Evolutionary conservation across 2,797 vertebrate species (phyloP), one percentile per base, ranked within the genome.

Genomic region (Aselliscus stoliczkanus): DNA sequence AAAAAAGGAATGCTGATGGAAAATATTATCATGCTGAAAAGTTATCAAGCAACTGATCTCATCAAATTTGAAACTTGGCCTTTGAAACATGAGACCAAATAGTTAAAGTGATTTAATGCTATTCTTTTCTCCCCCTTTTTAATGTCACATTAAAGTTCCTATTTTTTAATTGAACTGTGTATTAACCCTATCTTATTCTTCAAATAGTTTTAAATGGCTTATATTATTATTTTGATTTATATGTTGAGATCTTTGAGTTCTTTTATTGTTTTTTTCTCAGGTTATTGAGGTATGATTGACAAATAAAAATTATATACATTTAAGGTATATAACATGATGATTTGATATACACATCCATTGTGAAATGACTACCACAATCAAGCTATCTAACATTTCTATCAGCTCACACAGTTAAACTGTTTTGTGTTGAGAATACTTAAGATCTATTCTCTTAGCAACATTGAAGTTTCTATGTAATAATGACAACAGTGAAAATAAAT

Each of bases 1-100:
- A 15, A 94, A 88, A 37, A 64, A 37, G 69, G n/a, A 87, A 84
- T 96, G 70, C 20, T 90, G 21, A 93, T 93, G 69, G 62, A 47
- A 94, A 92, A 77, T 75, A 95, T 25, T 76, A 87, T 11, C 67
- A 79, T 67, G 92, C 37, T 92, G 73, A 96, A 88, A 94, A 90
- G 69, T 85, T 93, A 64, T 42, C 92, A 95, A 90, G 76, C 80
- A 96, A 96, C 31, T 93, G 44, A 79, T 93, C 17, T 88, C 82
- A 93, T 77, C 37, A 85, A 56, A 58, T 85, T 76, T 90, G 44
- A 96, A 86, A 52, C 70, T 92, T n/a, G 91, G 67, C 65, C 44
- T 97, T 90, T 95, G 91, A 95, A 91, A 54, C 4, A 81, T 81
- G 54, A 90, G 29, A 93, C 20, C 25, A 91, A 85, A 89, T 27